Conservation (phyloP, 2,797 vertebrate genomes). For the Artibeus jamaicensis region DNA sequence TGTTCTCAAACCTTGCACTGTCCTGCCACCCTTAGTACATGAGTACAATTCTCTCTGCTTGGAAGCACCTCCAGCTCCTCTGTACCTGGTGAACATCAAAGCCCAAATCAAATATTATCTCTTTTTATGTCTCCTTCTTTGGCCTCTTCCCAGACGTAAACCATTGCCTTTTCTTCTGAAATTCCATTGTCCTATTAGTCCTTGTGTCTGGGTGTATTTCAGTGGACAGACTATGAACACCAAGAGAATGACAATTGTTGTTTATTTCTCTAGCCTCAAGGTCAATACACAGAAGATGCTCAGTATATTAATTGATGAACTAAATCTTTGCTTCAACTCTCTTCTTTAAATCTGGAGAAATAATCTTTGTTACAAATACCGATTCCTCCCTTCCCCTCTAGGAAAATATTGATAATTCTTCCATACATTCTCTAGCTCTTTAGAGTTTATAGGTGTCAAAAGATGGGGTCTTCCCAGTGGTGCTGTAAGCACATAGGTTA, state of each 20-base stretch:
- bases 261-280: not conserved
- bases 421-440: not conserved
- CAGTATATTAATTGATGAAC: not conserved
- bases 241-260: not conserved
- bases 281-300: not conserved
- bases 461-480: not conserved
- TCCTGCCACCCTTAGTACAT: not conserved
- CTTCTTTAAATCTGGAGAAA: not conserved
- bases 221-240: not conserved
- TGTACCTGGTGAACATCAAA: not conserved
- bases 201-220: not conserved
- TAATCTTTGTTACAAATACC: not conserved
- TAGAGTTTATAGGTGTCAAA: not conserved
- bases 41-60: not conserved
- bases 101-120: not conserved
- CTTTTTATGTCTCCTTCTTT: not conserved
- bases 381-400: not conserved
- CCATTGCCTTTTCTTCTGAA: not conserved
- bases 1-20: not conserved
- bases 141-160: not conserved
- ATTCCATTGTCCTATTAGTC: not conserved
- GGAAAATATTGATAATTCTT: not conserved
- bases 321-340: not conserved
- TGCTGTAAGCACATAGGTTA: not conserved
- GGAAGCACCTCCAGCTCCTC: not conserved